A percentile compares a stretch with the other conserved stretches of the same genome.
Conservation (phyloP, 1,140 invertebrate genomes). For the Acromyrmex heyeri region DNA sequence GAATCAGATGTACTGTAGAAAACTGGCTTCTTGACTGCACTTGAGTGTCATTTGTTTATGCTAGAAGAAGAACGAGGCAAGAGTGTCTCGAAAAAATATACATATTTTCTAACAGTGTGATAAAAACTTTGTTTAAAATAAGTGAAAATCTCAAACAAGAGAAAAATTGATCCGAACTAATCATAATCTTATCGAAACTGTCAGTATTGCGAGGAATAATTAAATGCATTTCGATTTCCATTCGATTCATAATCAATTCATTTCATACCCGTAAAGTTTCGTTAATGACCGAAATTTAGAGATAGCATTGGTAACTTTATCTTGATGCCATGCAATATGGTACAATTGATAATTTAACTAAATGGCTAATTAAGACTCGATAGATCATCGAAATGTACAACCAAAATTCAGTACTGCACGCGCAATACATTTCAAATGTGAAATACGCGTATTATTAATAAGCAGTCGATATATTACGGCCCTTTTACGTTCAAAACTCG, state of each 20-base stretch:
- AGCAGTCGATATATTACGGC: conserved; percentile 9
- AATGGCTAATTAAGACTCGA: conserved; percentile 20
- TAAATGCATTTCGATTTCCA: not conserved
- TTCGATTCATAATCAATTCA: not conserved
- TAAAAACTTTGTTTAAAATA: not conserved
- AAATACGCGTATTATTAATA: conserved; percentile 12
- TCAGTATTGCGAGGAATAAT: not conserved
- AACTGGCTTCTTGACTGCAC: not conserved
- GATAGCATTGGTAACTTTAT: conserved; percentile 14
- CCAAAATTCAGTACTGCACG: not conserved
- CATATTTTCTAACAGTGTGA: not conserved
- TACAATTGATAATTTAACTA: conserved; percentile 4
- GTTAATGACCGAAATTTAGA: not conserved
- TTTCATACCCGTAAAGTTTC: not conserved
- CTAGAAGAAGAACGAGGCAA: not conserved
- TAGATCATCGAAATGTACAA: conserved; percentile 16
- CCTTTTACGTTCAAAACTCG: not conserved
- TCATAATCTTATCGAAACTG: not conserved
- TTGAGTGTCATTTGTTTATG: not conserved
- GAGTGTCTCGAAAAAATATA: not conserved
- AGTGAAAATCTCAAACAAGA: not conserved
- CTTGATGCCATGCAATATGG: not conserved
- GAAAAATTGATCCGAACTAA: not conserved
- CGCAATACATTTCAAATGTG: conserved; percentile 1
- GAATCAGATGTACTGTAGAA: too few relatives aligned